Base-by-base conservation (phyloP, 2,888 invertebrate species). In the Pilophorus perplexus region DNA sequence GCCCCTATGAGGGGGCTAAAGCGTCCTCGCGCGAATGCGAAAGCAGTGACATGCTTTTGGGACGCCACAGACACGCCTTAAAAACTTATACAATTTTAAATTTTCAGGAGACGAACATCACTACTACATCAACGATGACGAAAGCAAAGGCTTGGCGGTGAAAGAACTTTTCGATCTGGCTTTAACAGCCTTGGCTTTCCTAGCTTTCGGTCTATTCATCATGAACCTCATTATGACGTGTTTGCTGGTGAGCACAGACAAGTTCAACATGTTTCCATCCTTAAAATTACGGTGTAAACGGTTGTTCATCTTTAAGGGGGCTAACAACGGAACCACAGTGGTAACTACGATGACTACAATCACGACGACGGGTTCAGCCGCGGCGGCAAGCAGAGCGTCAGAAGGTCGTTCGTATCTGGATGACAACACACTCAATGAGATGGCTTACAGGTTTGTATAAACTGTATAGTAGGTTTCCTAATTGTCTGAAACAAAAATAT, bases 161-260 rank as follows among this genome's bases (percentile, higher is more conserved):
- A 83, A 83, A 8, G 87, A 90, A 72, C 81, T 91, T 38, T 88
- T 89, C 72, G 90, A 91, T 68, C 85, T 90, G 68, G 89, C 89
- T 0, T 79, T 90, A 22, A 90, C 90, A 0, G 89, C 89, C 0
- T 80, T 91, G 37, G 90, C 90, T 0, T 90, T 88, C 74, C 76
- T 90, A 8, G 87, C 90, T 0, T 91, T 91, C 73, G 89, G 88
- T 27, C 84, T 89, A 80, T 91, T 91, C 72, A 80, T 88, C 12
- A 80, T 90, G 48, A 89, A 91, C 75, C 84, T 90, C 12, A 80
- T 90, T 6, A 86, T 90, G 85, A 70, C 69, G 87, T 88, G 71
- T 23, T 62, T 72, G 28, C 80, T 80, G 79, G 86, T 86, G 74
- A 77, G 80, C 75, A 68, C 27, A n/a, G n/a, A n/a, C n/a, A n/a